These are phyloP conservation scores for Temnothorax rugatulus DNA, from an alignment of 2,888 invertebrate genomes.

Conservation along the genomic window DNA sequence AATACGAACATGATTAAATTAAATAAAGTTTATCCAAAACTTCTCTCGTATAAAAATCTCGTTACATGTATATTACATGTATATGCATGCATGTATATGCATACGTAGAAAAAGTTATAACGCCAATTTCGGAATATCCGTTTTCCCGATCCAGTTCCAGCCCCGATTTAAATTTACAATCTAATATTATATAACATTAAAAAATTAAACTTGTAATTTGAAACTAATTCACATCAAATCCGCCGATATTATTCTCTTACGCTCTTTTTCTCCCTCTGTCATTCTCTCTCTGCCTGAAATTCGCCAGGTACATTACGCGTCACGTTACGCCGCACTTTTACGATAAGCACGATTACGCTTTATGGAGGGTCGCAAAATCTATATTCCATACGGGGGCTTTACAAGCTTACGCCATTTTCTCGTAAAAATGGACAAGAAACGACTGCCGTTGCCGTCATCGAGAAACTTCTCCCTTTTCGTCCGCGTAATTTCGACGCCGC, in stretches of 20 bases:
- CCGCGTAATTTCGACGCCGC: constrained; percentile 19
- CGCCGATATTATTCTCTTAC: not conserved
- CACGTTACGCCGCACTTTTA: constrained; percentile 21
- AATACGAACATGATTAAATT: constrained; percentile 1
- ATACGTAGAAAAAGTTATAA: not conserved
- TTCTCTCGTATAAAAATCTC: not conserved
- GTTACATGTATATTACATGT: not conserved
- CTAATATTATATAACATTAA: not conserved
- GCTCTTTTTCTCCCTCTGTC: not conserved
- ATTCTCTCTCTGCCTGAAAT: not conserved
- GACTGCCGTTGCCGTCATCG: not conserved
- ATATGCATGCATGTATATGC: too few relatives aligned
- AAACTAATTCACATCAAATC: constrained; percentile 4
- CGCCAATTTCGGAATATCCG: not conserved
- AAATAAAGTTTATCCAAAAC: not conserved
- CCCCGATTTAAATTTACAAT: not conserved
- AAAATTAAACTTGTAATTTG: too few relatives aligned
- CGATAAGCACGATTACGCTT: constrained; percentile 46
- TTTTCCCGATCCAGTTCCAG: not conserved
- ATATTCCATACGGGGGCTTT: constrained; percentile 25
- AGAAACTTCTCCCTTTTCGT: not conserved
- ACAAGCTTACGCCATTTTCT: constrained; percentile 48
- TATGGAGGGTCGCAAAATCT: constrained; percentile 36
- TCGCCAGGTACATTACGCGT: not conserved
- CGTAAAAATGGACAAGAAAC: constrained; percentile 43